Evolutionary conservation across 1,140 invertebrate species (phyloP).

Genomic region (Pteromalus puparum): DNA sequence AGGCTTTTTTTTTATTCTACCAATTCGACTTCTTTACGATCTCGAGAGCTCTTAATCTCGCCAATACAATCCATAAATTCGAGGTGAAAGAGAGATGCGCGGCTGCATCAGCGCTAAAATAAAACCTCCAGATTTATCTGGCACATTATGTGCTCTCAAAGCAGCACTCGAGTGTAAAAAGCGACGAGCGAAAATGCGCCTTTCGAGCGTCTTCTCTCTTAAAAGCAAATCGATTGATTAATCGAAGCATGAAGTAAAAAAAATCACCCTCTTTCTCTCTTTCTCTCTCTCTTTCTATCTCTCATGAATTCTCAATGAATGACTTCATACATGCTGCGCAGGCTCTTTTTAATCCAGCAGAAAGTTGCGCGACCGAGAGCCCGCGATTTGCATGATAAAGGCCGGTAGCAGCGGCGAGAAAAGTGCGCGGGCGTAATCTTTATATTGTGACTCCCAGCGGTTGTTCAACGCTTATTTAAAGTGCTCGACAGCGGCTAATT

Average conservation of each 20-base stretch:
- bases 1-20: no score
- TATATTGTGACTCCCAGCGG: not conserved
- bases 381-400: constrained; percentile 36
- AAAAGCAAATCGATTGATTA: not conserved
- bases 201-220: not conserved
- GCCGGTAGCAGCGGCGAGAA: not conserved
- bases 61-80: not conserved
- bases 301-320: not conserved
- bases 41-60: not conserved
- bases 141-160: not conserved
- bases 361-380: not conserved
- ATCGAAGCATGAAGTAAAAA: not conserved
- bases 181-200: not conserved
- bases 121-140: not conserved
- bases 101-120: not conserved
- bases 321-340: not conserved
- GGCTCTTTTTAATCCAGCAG: not conserved
- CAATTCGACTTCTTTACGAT: not conserved
- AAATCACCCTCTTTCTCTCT: not conserved
- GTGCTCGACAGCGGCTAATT: not conserved
- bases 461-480: constrained; percentile 5
- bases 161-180: not conserved
- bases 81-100: no score
- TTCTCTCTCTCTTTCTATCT: not conserved
- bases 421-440: constrained; percentile 17